These are phyloP conservation scores for Odontomachus brunneus DNA, from an alignment of 1,140 invertebrate species.

Conservation along the genomic window DNA sequence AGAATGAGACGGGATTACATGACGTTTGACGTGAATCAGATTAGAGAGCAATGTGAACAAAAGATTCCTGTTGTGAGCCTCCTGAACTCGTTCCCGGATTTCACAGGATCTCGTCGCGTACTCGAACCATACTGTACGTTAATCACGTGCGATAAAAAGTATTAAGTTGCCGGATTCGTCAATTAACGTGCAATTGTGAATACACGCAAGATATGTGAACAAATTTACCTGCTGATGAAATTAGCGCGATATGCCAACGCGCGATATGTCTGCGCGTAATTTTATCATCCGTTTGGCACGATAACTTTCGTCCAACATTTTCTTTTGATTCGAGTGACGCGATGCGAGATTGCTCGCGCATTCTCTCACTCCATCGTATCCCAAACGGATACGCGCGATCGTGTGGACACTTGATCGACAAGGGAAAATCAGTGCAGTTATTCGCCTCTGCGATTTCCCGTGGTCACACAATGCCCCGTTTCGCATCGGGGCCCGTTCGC, in stretches of 20 bases:
- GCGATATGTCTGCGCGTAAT: background rate
- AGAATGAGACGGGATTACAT: background rate
- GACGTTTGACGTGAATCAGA: background rate
- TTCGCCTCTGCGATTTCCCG: constrained; percentile 45
- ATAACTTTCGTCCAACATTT: background rate
- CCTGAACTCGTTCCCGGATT: background rate
- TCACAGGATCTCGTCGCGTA: constrained; percentile 5
- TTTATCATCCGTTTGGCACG: background rate
- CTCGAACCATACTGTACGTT: background rate
- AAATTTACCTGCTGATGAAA: background rate
- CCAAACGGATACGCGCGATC: background rate
- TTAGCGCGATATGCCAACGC: background rate
- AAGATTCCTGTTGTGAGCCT: background rate
- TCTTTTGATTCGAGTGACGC: background rate
- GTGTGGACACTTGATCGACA: constrained; percentile 7
- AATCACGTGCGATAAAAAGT: no score
- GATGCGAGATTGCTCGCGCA: background rate
- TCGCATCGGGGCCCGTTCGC: constrained; percentile 47
- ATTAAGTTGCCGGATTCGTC: no score
- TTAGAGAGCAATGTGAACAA: background rate
- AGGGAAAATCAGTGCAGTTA: background rate
- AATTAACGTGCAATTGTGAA: no score
- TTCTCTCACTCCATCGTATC: constrained; percentile 1
- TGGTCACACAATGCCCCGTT: constrained; percentile 9
- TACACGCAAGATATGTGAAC: background rate